Base-by-base conservation (phyloP, 2,797 vertebrate genomes). In the Hirundo rustica region DNA sequence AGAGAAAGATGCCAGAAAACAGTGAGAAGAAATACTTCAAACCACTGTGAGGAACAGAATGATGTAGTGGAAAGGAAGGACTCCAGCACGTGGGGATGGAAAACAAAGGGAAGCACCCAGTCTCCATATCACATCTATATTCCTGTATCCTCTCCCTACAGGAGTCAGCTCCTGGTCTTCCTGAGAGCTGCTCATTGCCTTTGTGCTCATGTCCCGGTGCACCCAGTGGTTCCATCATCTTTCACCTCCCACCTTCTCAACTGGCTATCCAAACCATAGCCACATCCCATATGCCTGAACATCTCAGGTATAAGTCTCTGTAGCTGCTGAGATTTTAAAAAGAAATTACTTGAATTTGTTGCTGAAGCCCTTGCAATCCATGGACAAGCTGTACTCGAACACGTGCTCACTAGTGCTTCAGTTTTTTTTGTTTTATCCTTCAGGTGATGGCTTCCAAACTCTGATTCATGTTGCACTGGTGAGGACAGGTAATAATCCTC, bases 391-490 rank as follows among this genome's bases (percentile, higher is more conserved):
- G 13, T 38, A 15, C 32, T 82, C 2, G 5, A 53, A 34, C 15
- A 20, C 0, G 0, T 15, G 16, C 9, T 65, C 34, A 68, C 27
- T 12, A 44, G 17, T 4, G 6, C 19, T 79, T 73, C 23, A 44
- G 30, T 10, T 36, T 79, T 79, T 77, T 72, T 73, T 38, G 5
- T 47, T 89, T 79, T 17, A 40, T 58, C 38, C 20, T 92, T 83
- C 36, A 71, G n/a, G 32, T 36, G 25, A 38, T 15, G 9, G 11
- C 60, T 65, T 93, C 27, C 84, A 82, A 42, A 51, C 29, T 74
- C 20, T 74, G 27, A 18, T 55, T 27, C 1, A 1, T 32, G 19
- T n/a, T 61, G 25, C 11, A 17, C 2, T 11, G 50, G 26, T 34
- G 42, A 85, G 72, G 30, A 26, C 7, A 45, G 32, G 13, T 10